Evolutionary conservation across 35 echinoderm and acorn worm species (phyloP), one percentile per base, ranked within the genome.

Genomic region (Heliocidaris tuberculata): DNA sequence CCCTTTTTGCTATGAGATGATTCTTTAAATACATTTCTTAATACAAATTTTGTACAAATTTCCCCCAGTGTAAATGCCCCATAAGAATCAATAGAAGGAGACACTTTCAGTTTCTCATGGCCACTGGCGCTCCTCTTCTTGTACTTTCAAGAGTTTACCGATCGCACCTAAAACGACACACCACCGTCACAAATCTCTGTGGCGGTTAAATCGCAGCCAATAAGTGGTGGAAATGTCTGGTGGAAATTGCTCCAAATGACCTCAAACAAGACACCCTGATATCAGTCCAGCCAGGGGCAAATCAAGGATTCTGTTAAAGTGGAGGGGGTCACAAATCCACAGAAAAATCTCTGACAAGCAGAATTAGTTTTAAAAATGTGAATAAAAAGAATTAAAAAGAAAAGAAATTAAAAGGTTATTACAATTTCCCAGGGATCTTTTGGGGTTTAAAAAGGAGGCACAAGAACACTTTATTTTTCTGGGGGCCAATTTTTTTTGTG

Each of bases 191-290:
- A 27, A 78, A 78, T 78, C 65, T n/a, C 21, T 78, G 6, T 24
- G 27, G 65, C 17, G 27, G 65, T 78, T 78, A 78, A 78, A 78
- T 78, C 27, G 65, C 65, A 78, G 65, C 65, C 65, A 78, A 78
- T 78, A 78, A 78, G 27, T 56, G 21, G 65, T 78, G 65, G 65
- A 78, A 78, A 78, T 78, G 65, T 78, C 65, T 78, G 65, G 65
- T 78, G 65, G 65, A 78, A 78, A 78, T 78, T 78, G 65, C 21
- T n/a, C 65, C 65, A 78, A 78, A 78, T 78, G n/a, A 78, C 65
- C 65, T 78, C 17, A 24, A 17, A 2, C 19, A 78, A n/a, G 65
- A 78, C 15, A 78, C 65, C 65, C 21, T 29, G 65, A 78, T n/a
- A 71, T 71, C 17, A 24, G 61, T 71, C 52, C 17, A 1, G 6